Conservation (phyloP, 2,888 invertebrate species). For the Quadroppia sp. region DNA sequence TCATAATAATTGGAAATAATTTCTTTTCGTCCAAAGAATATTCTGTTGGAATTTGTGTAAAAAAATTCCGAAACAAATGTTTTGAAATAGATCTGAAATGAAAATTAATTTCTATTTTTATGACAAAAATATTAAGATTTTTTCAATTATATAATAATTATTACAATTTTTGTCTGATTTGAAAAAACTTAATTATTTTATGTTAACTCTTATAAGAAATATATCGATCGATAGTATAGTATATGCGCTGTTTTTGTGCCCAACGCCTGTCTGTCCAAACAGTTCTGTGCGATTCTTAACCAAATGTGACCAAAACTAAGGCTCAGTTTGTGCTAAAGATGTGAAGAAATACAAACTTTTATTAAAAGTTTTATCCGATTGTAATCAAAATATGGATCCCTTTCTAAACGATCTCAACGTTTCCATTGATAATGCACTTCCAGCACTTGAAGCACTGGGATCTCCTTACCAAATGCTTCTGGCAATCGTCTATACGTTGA, state of each 20-base stretch:
- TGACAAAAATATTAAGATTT: too few relatives aligned
- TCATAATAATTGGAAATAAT: too few relatives aligned
- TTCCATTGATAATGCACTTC: not conserved
- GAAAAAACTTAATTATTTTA: too few relatives aligned
- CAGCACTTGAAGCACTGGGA: conserved; percentile 15
- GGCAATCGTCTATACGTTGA: not conserved
- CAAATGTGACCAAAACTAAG: not conserved
- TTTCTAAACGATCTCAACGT: not conserved
- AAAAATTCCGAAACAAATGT: too few relatives aligned
- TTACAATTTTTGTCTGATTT: too few relatives aligned
- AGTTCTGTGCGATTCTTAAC: not conserved
- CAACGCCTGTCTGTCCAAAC: not conserved
- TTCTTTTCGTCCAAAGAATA: too few relatives aligned
- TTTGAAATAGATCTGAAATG: too few relatives aligned
- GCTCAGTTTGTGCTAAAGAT: not conserved
- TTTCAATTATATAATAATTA: too few relatives aligned
- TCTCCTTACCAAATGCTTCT: not conserved
- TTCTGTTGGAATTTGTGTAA: too few relatives aligned
- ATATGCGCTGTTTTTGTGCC: not conserved
- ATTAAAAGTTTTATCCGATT: not conserved
- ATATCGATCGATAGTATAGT: not conserved
- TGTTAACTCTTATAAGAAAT: too few relatives aligned
- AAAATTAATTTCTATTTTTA: too few relatives aligned
- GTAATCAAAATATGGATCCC: conserved; percentile 5
- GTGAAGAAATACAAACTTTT: not conserved